A percentile compares a stretch with the other conserved stretches of the same genome.
Conservation (phyloP, 2,113 vertebrate genomes). For the Passer domesticus region DNA sequence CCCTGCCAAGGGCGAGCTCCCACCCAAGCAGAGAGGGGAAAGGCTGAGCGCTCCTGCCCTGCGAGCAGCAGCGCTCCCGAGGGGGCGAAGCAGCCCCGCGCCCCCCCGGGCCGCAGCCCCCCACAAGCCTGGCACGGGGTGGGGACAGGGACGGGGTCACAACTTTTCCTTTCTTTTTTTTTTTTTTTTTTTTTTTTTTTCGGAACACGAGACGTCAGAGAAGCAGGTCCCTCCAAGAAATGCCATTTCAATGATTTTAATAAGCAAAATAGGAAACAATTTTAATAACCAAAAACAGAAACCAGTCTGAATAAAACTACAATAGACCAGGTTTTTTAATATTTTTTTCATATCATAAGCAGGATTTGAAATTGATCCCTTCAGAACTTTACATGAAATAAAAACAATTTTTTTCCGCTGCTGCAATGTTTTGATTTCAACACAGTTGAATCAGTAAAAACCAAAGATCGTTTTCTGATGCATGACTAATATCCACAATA, state of each 20-base stretch:
- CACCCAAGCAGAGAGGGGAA: not conserved
- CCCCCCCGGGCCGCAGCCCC: not conserved
- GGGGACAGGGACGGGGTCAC: not conserved
- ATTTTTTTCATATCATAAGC: conserved; percentile 96
- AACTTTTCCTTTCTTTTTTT: not conserved
- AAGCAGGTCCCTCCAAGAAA: conserved; percentile 78
- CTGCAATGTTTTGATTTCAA: conserved; percentile 97
- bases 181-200: not conserved
- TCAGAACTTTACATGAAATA: conserved; percentile 94
- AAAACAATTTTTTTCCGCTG: conserved; percentile 92
- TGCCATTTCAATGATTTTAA: conserved; percentile 99
- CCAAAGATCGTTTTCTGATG: conserved; percentile 91
- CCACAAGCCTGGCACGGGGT: not conserved
- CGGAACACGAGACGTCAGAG: conserved; percentile 43
- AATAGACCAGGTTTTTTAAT: conserved; percentile 97
- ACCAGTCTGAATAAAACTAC: conserved; percentile 99
- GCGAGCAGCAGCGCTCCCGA: not conserved
- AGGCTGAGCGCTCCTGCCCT: not conserved
- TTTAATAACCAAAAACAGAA: conserved; percentile 99
- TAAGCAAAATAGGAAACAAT: conserved; percentile 99
- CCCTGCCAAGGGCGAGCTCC: not conserved
- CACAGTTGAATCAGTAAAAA: conserved; percentile 99
- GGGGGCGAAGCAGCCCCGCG: not conserved
- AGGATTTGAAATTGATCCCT: conserved; percentile 99
- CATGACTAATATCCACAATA: conserved; percentile 95